A percentile compares a stretch with the other conserved stretches of the same genome.
Evolutionary conservation across 2,113 vertebrate genomes (phyloP).

Genomic region (Hemiprocne comata): DNA sequence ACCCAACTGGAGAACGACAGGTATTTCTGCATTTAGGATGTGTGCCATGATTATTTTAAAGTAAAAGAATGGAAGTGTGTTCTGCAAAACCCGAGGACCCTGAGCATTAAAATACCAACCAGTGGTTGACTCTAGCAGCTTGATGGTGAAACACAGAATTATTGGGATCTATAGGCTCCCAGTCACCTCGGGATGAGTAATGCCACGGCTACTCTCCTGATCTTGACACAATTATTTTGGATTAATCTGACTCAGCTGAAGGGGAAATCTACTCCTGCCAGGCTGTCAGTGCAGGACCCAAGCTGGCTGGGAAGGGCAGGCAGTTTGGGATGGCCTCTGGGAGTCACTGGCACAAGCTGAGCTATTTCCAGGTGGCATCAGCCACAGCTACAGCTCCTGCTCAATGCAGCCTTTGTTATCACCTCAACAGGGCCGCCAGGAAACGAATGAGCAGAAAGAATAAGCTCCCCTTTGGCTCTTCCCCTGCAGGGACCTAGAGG

Average conservation of each 20-base stretch:
- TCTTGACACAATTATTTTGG: background rate
- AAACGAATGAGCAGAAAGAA: background rate
- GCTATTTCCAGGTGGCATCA: background rate
- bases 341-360: background rate
- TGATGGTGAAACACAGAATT: background rate
- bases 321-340: background rate
- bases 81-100: background rate
- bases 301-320: background rate
- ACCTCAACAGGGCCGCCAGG: background rate
- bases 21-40: background rate
- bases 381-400: background rate
- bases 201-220: background rate
- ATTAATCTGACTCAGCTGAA: background rate
- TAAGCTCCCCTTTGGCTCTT: background rate
- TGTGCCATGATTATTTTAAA: background rate
- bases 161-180: background rate
- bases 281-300: background rate
- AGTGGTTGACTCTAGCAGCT: background rate
- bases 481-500: background rate
- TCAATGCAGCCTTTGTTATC: conserved; percentile 7
- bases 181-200: background rate
- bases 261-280: background rate
- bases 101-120: too few relatives aligned
- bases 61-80: background rate
- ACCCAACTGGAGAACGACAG: background rate